Evolutionary conservation across 1,140 invertebrate genomes (phyloP).

Genomic region (Zelostemma sp.): DNA sequence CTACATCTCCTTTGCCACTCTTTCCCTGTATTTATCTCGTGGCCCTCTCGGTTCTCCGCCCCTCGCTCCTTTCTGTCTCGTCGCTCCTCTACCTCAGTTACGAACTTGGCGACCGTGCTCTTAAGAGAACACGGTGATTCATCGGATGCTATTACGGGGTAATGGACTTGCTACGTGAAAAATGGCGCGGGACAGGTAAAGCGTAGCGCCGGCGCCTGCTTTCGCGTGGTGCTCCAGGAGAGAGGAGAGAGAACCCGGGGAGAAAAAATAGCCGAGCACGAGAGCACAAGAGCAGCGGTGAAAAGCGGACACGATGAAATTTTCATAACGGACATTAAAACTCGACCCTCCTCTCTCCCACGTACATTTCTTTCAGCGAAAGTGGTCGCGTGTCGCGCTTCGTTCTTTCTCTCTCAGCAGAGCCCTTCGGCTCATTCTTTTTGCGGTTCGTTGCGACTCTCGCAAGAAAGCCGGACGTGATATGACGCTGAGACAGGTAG

Average conservation of each 20-base stretch:
- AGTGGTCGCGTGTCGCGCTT: slow-evolving; percentile 6
- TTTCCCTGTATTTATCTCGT: slow-evolving; percentile 17
- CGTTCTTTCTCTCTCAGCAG: background rate
- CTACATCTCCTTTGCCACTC: slow-evolving; percentile 6
- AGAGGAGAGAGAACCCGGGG: slow-evolving; percentile 11
- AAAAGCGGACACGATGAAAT: slow-evolving; percentile 40
- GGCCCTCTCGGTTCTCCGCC: slow-evolving; percentile 21
- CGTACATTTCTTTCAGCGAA: background rate
- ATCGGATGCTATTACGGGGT: slow-evolving; percentile 59
- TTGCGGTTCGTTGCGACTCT: background rate
- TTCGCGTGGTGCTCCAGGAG: slow-evolving; percentile 17
- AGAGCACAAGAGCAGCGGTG: slow-evolving; percentile 12
- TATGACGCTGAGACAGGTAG: background rate
- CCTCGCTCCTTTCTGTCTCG: slow-evolving; percentile 37
- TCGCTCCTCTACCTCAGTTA: slow-evolving; percentile 32
- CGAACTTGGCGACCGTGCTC: slow-evolving; percentile 46
- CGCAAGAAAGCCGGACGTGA: background rate
- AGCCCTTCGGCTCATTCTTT: background rate
- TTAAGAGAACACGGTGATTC: slow-evolving; percentile 57
- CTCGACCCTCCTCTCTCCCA: background rate
- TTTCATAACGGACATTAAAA: slow-evolving; percentile 41
- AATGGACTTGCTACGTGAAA: slow-evolving; percentile 60
- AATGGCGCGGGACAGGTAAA: slow-evolving; percentile 55
- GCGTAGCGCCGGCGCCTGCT: slow-evolving; percentile 14
- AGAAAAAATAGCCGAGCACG: slow-evolving; percentile 21